Evolutionary conservation across 2,888 invertebrate genomes (phyloP), one percentile per base, ranked within the genome.

Genomic region (Catocala fraxini): DNA sequence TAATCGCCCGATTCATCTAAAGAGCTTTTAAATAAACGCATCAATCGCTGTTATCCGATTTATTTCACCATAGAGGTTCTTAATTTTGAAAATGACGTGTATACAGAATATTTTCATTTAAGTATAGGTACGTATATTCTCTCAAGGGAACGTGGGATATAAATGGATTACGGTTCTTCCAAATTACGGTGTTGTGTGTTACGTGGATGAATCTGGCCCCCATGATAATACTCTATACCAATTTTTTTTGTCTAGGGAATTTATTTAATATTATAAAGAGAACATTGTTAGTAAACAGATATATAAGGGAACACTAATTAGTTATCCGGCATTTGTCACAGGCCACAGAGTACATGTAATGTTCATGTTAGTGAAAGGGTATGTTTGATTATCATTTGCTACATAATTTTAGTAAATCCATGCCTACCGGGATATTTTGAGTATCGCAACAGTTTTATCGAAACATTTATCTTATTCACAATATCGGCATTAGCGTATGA

Each of bases 111-210:
- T 65, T 53, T 68, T 48, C 51, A 56, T 70, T 66, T 69, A 69
- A 61, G 61, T 63, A 43, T 13, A 43, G 35, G 12, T 35, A 55
- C 34, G 25, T 45, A 68, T 59, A 61, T 63, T 64, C 51, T 64
- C 76, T 58, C 56, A 53, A 39, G 65, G 63, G 79, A 70, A 65
- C 55, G 65, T 59, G 51, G 61, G 68, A 68, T 70, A 67, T 75
- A 78, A 76, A 78, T 78, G 75, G 79, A 78, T 75, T 76, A 78
- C 58, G 75, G 68, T 66, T 73, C 67, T 65, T 68, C 65, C 61
- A 78, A 76, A 76, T 75, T 70, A 78, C 76, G 65, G 67, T 67
- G 65, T 70, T 69, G 65, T 72, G 61, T 65, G 68, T 48, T 64
- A 67, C 72, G 65, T 72, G 65, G 57, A 71, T 74, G 63, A 72